These are phyloP conservation scores for Lingula anatina DNA, from an alignment of 2,888 invertebrate genomes.

Conservation along the genomic window DNA sequence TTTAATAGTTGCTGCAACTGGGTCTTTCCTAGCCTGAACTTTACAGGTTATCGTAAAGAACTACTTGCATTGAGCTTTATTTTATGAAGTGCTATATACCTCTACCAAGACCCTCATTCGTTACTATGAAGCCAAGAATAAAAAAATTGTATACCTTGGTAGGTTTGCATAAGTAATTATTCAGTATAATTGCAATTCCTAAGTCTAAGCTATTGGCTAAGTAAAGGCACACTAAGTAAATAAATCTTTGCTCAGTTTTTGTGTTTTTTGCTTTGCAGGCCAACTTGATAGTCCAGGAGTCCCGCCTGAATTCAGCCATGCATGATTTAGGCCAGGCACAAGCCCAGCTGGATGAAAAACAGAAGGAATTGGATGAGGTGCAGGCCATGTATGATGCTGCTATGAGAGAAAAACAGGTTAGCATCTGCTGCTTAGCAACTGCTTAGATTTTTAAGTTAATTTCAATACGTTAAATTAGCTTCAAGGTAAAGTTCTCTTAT, in stretches of 20 bases:
- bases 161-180: no score
- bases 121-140: no score
- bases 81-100: background rate
- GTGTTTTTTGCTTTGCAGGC: conserved; percentile 48
- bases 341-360: conserved; percentile 28
- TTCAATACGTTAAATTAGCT: background rate
- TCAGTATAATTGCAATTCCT: no score
- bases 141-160: no score
- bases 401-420: conserved; percentile 48
- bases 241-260: no score
- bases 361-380: conserved; percentile 28
- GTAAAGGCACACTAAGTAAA: no score
- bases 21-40: no score
- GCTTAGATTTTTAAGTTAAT: background rate
- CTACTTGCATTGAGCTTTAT: background rate
- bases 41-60: background rate
- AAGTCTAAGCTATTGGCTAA: no score
- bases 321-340: conserved; percentile 26
- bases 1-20: no score
- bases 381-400: conserved; percentile 31
- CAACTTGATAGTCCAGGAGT: conserved; percentile 39
- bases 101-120: no score
- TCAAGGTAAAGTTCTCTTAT: background rate
- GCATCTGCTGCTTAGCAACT: background rate
- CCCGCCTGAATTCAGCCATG: conserved; percentile 41